Conservation (phyloP, 1,140 invertebrate species). For the Branchinecta lindahli region DNA sequence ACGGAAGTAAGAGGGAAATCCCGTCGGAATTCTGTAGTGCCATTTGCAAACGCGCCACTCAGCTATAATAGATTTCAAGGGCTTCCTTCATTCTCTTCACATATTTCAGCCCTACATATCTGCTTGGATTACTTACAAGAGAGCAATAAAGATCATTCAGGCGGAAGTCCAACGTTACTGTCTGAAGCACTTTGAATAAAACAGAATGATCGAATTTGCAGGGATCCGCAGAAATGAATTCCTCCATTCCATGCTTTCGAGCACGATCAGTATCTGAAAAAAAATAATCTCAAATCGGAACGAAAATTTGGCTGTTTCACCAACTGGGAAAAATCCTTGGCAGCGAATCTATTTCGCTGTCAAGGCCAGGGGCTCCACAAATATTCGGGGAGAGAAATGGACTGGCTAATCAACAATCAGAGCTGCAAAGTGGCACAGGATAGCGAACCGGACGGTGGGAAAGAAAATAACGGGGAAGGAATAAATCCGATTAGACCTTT, state of each 20-base stretch:
- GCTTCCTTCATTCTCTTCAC: no score
- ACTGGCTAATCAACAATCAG: neutral
- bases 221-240: conserved; percentile 95
- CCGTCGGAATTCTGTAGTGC: no score
- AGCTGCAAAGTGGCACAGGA: no score
- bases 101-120: no score
- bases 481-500: no score
- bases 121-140: conserved; percentile 43
- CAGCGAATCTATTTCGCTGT: neutral
- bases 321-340: neutral
- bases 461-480: no score
- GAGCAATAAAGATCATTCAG: conserved; percentile 94
- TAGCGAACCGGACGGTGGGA: no score
- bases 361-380: neutral
- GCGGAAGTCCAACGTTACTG: conserved; percentile 81
- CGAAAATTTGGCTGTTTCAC: neutral
- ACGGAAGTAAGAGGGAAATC: no score
- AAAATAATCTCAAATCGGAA: conserved; percentile 14
- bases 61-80: no score
- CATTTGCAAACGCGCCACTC: no score
- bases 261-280: conserved; percentile 78
- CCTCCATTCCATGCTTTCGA: conserved; percentile 96
- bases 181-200: conserved; percentile 81
- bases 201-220: conserved; percentile 88
- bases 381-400: conserved; percentile 11